Conservation (phyloP, 1,140 invertebrate species). For the Orussus abietinus region DNA sequence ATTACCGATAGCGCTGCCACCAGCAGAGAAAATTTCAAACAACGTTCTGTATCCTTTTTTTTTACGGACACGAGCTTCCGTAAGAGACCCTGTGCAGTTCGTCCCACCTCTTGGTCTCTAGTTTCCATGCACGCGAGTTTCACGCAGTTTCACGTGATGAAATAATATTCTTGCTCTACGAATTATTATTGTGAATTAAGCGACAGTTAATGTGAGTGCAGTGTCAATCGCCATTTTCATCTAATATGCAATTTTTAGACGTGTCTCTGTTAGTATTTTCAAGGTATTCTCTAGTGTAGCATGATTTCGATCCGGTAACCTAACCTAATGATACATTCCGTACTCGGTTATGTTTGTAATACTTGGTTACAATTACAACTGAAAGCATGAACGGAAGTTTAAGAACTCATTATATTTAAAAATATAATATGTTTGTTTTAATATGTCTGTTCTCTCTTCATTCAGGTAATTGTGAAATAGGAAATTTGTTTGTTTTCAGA, state of each 20-base stretch:
- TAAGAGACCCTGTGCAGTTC: too few relatives aligned
- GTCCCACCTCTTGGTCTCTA: too few relatives aligned
- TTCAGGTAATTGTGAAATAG: conserved; percentile 9
- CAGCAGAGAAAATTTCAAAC: too few relatives aligned
- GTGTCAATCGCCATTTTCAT: conserved; percentile 13
- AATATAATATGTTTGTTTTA: conserved; percentile 2
- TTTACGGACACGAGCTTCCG: too few relatives aligned
- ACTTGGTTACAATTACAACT: conserved; percentile 12
- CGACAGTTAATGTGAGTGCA: conserved; percentile 14
- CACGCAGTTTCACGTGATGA: too few relatives aligned
- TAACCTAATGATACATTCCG: conserved; percentile 13
- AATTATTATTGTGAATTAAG: conserved; percentile 16
- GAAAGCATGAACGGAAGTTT: not conserved
- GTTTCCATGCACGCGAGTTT: too few relatives aligned
- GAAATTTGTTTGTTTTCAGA: conserved; percentile 44
- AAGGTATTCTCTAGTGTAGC: conserved; percentile 11
- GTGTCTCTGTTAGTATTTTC: conserved; percentile 48
- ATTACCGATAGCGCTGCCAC: too few relatives aligned
- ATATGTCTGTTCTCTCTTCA: not conserved
- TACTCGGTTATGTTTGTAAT: conserved; percentile 19
- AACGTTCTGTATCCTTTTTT: too few relatives aligned
- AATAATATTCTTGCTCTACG: too few relatives aligned
- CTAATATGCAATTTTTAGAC: conserved; percentile 47
- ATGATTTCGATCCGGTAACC: not conserved
- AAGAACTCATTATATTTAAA: conserved; percentile 8